These are phyloP conservation scores for Pachliopta kotzebuea DNA, from an alignment of 2,888 invertebrate species.

Conservation along the genomic window DNA sequence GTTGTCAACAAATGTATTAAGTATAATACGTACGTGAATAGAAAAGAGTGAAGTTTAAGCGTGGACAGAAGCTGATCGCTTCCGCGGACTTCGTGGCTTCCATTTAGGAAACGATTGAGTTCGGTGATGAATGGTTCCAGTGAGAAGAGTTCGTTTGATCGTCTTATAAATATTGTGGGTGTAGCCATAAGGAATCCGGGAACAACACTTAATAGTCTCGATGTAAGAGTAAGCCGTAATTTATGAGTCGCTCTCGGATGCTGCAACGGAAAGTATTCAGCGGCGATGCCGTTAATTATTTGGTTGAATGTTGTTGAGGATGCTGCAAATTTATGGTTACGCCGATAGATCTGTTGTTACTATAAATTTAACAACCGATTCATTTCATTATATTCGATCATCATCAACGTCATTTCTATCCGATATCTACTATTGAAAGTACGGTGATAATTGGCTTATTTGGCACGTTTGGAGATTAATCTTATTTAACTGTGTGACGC, in stretches of 20 bases:
- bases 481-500: too few relatives aligned
- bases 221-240: slow-evolving; percentile 43
- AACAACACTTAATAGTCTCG: slow-evolving; percentile 51
- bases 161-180: slow-evolving; percentile 65
- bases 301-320: slow-evolving; percentile 22
- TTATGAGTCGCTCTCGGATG: slow-evolving; percentile 29
- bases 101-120: slow-evolving; percentile 55
- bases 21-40: background rate
- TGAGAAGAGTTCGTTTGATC: slow-evolving; percentile 64
- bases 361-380: background rate
- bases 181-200: slow-evolving; percentile 52
- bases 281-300: slow-evolving; percentile 31
- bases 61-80: slow-evolving; percentile 29
- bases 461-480: too few relatives aligned
- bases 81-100: slow-evolving; percentile 64
- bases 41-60: slow-evolving; percentile 3
- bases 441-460: too few relatives aligned
- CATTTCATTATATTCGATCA: background rate
- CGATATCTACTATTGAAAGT: too few relatives aligned
- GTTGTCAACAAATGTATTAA: background rate
- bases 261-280: slow-evolving; percentile 31
- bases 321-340: slow-evolving; percentile 22
- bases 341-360: background rate
- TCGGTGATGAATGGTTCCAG: slow-evolving; percentile 61
- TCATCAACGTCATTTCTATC: too few relatives aligned